A percentile compares a stretch with the other conserved stretches of the same genome.
These are phyloP conservation scores for Hoplodrina blanda DNA, from an alignment of 2,888 invertebrate genomes.

Conservation along the genomic window DNA sequence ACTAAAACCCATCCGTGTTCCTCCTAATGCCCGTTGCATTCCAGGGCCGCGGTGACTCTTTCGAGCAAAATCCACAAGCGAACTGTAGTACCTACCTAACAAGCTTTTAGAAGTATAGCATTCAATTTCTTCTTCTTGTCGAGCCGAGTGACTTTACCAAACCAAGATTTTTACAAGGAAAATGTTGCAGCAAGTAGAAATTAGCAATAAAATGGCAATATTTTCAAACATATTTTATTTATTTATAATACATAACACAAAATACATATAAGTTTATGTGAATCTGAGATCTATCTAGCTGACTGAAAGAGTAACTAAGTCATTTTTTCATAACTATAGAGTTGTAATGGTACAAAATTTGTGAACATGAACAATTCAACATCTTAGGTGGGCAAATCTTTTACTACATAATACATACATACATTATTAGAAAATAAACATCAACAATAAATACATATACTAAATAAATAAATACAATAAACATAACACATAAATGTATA, in stretches of 20 bases:
- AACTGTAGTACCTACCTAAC: too few relatives aligned
- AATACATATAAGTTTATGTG: slow-evolving; percentile 27
- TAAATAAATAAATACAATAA: slow-evolving; percentile 36
- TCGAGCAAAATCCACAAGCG: too few relatives aligned
- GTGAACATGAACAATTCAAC: slow-evolving; percentile 14
- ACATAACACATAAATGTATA: slow-evolving; percentile 17
- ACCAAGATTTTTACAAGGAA: not conserved
- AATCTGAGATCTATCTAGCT: slow-evolving; percentile 55
- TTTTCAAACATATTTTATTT: slow-evolving; percentile 30
- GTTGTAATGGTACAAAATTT: slow-evolving; percentile 6
- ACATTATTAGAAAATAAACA: slow-evolving; percentile 13
- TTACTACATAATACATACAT: slow-evolving; percentile 34
- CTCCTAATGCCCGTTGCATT: too few relatives aligned
- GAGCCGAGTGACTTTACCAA: not conserved
- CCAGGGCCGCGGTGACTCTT: too few relatives aligned
- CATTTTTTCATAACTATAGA: slow-evolving; percentile 17
- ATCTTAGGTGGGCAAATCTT: slow-evolving; percentile 42
- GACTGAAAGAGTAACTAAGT: slow-evolving; percentile 41
- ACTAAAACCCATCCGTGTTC: too few relatives aligned
- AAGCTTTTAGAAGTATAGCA: too few relatives aligned
- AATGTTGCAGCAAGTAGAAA: not conserved
- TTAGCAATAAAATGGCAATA: not conserved
- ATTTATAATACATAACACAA: slow-evolving; percentile 40
- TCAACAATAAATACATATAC: slow-evolving; percentile 40
- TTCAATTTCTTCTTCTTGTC: not conserved